phyloP scores from a whole-genome alignment of 2,113 vertebrate genomes.

The Orycteropus afer region DNA sequence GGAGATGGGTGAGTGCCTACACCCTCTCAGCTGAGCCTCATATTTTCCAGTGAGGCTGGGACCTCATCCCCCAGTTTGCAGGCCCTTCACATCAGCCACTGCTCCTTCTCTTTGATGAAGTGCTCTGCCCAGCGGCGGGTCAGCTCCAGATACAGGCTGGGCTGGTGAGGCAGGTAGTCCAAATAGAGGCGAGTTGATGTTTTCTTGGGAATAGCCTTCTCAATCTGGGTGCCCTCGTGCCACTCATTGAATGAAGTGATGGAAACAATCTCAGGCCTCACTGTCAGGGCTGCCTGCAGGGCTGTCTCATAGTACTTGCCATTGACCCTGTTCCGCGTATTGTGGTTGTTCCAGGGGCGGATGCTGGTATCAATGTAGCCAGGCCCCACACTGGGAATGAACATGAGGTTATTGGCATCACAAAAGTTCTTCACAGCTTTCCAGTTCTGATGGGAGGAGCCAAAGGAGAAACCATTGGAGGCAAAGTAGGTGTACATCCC shows the following conservation, averaged over 20 bases:
- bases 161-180: slow-evolving; percentile 91
- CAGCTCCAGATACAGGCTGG: slow-evolving; percentile 91
- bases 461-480: slow-evolving; percentile 94
- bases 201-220: slow-evolving; percentile 92
- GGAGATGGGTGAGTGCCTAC: not conserved
- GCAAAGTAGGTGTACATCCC: slow-evolving; percentile 95
- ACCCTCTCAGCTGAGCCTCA: not conserved
- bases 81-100: slow-evolving; percentile 91
- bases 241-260: slow-evolving; percentile 96
- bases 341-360: slow-evolving; percentile 95
- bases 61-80: not conserved
- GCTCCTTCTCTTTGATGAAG: slow-evolving; percentile 94
- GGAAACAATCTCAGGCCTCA: slow-evolving; percentile 92
- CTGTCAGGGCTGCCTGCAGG: slow-evolving; percentile 90
- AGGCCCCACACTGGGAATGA: slow-evolving; percentile 93
- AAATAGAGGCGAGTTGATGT: slow-evolving; percentile 90
- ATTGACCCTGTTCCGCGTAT: slow-evolving; percentile 93
- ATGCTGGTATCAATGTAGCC: slow-evolving; percentile 93
- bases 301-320: slow-evolving; percentile 94
- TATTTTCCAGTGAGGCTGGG: not conserved
- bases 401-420: slow-evolving; percentile 91
- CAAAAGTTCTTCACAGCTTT: slow-evolving; percentile 93
- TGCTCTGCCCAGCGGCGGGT: slow-evolving; percentile 93
- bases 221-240: slow-evolving; percentile 95
- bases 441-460: slow-evolving; percentile 96